Percentiles rank a stretch among this genome's conserved stretches.
These are phyloP conservation scores for Brachyhypopomus gauderio DNA, from an alignment of 2,113 vertebrate species.

Conservation along the genomic window DNA sequence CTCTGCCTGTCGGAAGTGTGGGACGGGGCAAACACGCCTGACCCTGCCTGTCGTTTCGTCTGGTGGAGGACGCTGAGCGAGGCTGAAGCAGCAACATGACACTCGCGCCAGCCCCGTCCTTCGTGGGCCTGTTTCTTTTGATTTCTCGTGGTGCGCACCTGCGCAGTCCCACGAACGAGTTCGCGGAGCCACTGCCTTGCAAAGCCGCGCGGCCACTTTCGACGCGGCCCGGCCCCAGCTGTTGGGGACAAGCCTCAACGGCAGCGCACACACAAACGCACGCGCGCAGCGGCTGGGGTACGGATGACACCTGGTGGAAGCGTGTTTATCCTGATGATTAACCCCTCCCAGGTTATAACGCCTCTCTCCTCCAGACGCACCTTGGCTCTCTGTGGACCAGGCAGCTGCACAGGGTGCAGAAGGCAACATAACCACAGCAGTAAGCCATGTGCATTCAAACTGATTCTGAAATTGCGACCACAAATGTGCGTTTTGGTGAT, in stretches of 20 bases:
- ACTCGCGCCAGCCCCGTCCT: not conserved
- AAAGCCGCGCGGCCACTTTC: slow-evolving; percentile 4
- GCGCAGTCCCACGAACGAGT: not conserved
- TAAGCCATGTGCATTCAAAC: too few relatives aligned
- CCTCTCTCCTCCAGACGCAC: not conserved
- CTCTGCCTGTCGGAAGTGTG: not conserved
- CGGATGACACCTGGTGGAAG: slow-evolving; percentile 24
- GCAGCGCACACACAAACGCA: not conserved
- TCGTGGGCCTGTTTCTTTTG: not conserved
- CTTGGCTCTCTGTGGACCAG: not conserved
- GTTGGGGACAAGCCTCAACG: slow-evolving; percentile 19
- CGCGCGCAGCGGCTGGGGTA: not conserved
- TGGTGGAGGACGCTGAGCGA: not conserved
- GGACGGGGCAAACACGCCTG: not conserved
- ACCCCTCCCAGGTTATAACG: slow-evolving; percentile 9
- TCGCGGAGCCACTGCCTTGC: not conserved
- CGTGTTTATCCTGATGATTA: slow-evolving; percentile 24
- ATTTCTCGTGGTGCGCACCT: not conserved
- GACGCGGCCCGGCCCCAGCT: not conserved
- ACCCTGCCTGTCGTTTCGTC: not conserved
- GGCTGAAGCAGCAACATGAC: not conserved
- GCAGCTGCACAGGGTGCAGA: not conserved
- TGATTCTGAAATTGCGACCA: too few relatives aligned
- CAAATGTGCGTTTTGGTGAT: too few relatives aligned
- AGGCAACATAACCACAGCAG: not conserved